phyloP scores from a whole-genome alignment of 2,113 vertebrate species.

The Panurus biarmicus region DNA sequence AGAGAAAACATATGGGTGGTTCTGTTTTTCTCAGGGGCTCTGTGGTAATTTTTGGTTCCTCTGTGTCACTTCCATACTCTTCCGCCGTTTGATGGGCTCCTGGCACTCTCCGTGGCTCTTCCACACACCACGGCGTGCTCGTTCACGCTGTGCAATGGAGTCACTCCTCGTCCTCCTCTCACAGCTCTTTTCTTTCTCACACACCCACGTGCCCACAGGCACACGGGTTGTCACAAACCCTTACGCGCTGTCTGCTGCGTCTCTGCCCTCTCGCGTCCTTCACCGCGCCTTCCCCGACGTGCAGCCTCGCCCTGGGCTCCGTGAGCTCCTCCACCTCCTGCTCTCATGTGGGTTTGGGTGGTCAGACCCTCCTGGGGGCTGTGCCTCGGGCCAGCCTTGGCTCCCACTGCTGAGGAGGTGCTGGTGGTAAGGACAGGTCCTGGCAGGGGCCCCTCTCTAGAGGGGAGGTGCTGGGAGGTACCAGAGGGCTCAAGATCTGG shows the following conservation, averaged over 20 bases:
- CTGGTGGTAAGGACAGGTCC: not conserved
- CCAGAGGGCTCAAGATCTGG: not conserved
- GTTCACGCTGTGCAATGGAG: not conserved
- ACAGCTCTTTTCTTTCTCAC: not conserved
- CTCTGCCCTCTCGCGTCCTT: not conserved
- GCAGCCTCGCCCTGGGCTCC: not conserved
- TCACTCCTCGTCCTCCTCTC: not conserved
- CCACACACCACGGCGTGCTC: accelerated
- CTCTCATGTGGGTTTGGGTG: not conserved
- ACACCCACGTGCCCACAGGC: not conserved
- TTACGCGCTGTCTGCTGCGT: accelerated
- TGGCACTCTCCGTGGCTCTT: not conserved
- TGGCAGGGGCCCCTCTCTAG: not conserved
- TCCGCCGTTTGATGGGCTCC: accelerated
- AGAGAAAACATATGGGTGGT: not conserved
- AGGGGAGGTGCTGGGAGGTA: not conserved
- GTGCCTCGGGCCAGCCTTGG: not conserved
- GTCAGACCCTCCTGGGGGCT: not conserved
- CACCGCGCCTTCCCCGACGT: accelerated
- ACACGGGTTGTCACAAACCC: not conserved
- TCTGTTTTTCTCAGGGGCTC: not conserved
- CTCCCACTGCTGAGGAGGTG: accelerated
- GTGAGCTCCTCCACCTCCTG: not conserved
- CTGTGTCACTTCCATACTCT: not conserved
- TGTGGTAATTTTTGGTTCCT: not conserved